Evolutionary conservation across 1,140 invertebrate genomes (phyloP), one percentile per base, ranked within the genome.

Genomic region (Drosophila repleta): DNA sequence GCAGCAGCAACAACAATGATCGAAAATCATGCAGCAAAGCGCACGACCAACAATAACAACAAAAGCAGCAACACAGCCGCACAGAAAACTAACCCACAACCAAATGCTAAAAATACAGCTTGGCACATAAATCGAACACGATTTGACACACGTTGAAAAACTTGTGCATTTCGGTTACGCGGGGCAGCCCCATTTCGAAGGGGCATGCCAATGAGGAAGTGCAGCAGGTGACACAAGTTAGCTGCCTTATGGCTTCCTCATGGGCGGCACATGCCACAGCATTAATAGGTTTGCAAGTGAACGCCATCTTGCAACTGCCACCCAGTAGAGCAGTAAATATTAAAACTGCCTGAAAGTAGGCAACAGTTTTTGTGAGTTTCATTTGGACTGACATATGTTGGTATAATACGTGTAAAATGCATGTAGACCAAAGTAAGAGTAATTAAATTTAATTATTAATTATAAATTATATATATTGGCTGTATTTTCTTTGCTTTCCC

Each of bases 11-110:
- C 45, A 63, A 39, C 53, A 43, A 41, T 74, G 49, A 74, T 62
- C 49, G 62, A 84, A 84, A 84, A 81, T 76, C 78, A 85, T 88
- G 83, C 74, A 64, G 65, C 72, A 78, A 56, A 74, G 79, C 55
- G 77, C 82, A 84, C 81, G 82, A 84, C 74, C 49, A 26, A 75
- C 49, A 60, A 52, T 7, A 52, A 76, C 45, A 61, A 37, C 15
- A 56, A 45, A 37, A 64, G 37, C 32, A 35, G 32, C 32, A 35
- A 35, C 21, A 24, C 32, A 35, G 29, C 8, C 29, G 8, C 29
- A 29, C 29, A 29, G 8, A 29, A 60, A 71, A 65, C 63, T 55
- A 52, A 35, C 41, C 2, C 13, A 52, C 52, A 51, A 65, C 26
- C 17, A 53, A 63, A 37, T 51, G 45, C 37, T 39, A 29, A 60